Evolutionary conservation across 2,888 invertebrate genomes (phyloP), one percentile per base, ranked within the genome.

Genomic region (Limenitis camilla): DNA sequence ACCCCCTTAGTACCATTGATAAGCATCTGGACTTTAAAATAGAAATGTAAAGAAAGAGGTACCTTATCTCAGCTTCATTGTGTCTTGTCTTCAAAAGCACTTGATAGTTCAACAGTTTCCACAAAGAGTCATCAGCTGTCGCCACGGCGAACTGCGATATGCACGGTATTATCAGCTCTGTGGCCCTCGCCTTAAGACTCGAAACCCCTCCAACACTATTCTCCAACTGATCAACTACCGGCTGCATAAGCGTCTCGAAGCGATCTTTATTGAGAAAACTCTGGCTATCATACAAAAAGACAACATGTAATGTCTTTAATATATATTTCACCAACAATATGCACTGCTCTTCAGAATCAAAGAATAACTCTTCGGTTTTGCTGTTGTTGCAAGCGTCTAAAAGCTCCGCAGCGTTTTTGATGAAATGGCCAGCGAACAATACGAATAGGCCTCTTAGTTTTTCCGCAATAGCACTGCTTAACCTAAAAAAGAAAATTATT

Each of bases 41-140:
- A 11, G 27, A 31, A n/a, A 44, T 19, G 11, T 6, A 1, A 35
- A 45, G 5, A 44, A 29, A 6, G 11, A 29, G 9, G n/a, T 53
- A 88, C 88, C 90, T 88, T 59, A 96, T 93, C 71, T 92, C 90
- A 0, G 94, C 89, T 55, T 91, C 91, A 61, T 91, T 89, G 66
- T 94, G 92, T 56, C 96, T 90, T 0, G 96, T 95, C 84, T 98
- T 98, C 60, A 97, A 86, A 49, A 97, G 80, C 59, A 97, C 91
- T 74, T 97, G 95, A 76, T 97, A 96, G 72, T 97, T 96, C 57
- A 98, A 82, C 63, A 94, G 91, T 71, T 97, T 97, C 94, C 97
- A 97, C 30, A 95, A 78, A 0, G 94, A 91, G 73, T 97, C 96
- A 69, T 96, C 96, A 2, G 92, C 93, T 1, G 92, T 92, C 0